Evolutionary conservation across 2,888 invertebrate species (phyloP), one percentile per base, ranked within the genome.

Genomic region (Cantharis flavilabris): DNA sequence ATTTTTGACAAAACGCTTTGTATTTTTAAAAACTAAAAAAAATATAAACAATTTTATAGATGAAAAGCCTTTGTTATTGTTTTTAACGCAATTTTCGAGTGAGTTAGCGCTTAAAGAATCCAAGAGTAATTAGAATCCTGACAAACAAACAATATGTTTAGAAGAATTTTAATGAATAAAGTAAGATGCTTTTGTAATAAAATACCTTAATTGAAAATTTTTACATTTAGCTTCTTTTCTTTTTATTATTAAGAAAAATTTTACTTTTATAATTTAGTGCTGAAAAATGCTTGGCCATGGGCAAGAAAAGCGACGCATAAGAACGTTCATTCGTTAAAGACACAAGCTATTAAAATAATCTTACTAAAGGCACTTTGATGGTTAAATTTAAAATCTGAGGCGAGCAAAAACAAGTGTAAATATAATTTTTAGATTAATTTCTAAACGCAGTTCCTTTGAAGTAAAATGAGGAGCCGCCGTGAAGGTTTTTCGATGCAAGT

Each of bases 391-490:
- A 72, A 86, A 85, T 86, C 88, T 88, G 86, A 89, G 89, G 89
- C 89, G 89, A 89, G 89, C 89, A 89, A 89, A 89, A 89, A 90
- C 90, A 87, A 86, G 87, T 88, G 88, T 89, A 90, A 90, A 90
- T 90, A 89, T 89, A 89, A 88, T 89, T 89, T 90, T 89, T 89
- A 90, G 90, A 90, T 90, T 90, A 90, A 89, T 90, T 77, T 73
- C 62, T 18, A 72, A 77, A 71, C 72, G 71, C 33, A 33, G 30
- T 28, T 69, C 65, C 18, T 23, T 23, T 26, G 26, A 67, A 67
- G 26, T 23, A 72, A 70, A 73, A 71, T n/a, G 49, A 70, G 28
- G 28, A 63, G 28, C n/a, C 69, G 72, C 14, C 64, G 62, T 64
- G 26, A 72, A 72, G 72, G 70, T 62, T 65, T 63, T 63, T 62